phyloP scores from a whole-genome alignment of 2,888 invertebrate genomes.

The Metalampra italica region DNA sequence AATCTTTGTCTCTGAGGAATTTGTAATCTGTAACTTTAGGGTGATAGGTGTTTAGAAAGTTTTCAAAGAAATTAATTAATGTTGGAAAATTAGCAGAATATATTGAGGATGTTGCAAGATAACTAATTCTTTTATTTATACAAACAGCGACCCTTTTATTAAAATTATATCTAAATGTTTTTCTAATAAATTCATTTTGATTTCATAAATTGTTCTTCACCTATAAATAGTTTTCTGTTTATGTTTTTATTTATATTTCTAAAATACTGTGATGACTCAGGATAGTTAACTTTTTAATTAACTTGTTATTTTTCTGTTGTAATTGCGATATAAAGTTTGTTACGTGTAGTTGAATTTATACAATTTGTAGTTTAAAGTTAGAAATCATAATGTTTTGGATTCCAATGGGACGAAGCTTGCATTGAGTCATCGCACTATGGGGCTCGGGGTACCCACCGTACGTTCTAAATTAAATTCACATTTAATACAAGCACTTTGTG shows the following conservation, averaged over 20 bases:
- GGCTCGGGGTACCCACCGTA: conserved; percentile 49
- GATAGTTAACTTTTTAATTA: conserved; percentile 41
- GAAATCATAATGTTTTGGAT: conserved; percentile 28
- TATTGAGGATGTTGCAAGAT: conserved; percentile 73
- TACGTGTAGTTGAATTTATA: not conserved
- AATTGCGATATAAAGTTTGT: conserved; percentile 22
- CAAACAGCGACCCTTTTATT: conserved; percentile 42
- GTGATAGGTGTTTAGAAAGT: conserved; percentile 50
- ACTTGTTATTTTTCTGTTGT: conserved; percentile 36
- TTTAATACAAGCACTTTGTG: conserved; percentile 29
- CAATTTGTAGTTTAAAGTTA: conserved; percentile 13
- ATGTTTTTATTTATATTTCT: conserved; percentile 39
- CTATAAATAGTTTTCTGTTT: conserved; percentile 33
- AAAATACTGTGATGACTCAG: conserved; percentile 76
- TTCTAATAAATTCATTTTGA: conserved; percentile 53
- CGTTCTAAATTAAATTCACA: conserved; percentile 10
- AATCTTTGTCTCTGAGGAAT: conserved; percentile 71
- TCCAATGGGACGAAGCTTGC: conserved; percentile 74
- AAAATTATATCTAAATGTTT: conserved; percentile 40
- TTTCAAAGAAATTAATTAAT: conserved; percentile 41
- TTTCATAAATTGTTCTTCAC: conserved; percentile 50
- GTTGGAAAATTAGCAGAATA: conserved; percentile 71
- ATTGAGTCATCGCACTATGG: conserved; percentile 79
- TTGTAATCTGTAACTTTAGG: conserved; percentile 45
- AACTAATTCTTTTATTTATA: conserved; percentile 66